These are phyloP conservation scores for Clarias gariepinus DNA, from an alignment of 2,113 vertebrate species.

Conservation along the genomic window DNA sequence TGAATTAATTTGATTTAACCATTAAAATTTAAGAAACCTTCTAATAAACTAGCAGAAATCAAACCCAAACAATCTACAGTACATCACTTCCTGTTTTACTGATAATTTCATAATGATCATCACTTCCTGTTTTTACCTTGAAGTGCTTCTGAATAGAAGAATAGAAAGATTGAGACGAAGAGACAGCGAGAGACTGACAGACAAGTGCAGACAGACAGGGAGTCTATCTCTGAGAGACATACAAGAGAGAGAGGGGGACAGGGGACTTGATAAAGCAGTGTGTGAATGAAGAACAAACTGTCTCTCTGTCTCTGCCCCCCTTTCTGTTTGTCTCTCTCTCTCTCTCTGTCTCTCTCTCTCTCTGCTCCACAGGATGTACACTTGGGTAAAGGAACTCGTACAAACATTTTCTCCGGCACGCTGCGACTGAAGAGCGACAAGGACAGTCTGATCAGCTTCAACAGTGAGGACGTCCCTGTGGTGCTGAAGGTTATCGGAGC, in stretches of 20 bases:
- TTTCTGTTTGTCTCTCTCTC: neutral
- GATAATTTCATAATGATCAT: neutral
- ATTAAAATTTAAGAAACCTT: neutral
- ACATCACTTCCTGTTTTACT: neutral
- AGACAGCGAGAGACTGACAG: neutral
- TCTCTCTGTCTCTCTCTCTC: neutral
- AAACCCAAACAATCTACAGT: neutral
- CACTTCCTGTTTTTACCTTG: neutral
- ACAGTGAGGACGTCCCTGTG: conserved; percentile 76
- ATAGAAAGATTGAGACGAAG: neutral
- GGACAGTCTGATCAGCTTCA: conserved; percentile 50
- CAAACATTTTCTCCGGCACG: conserved; percentile 82
- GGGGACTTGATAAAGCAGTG: neutral
- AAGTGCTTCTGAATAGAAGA: neutral
- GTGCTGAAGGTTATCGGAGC: conserved; percentile 84
- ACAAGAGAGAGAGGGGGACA: too few species aligned
- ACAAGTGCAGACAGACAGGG: neutral
- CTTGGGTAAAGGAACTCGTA: conserved; percentile 81
- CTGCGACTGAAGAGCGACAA: conserved; percentile 76
- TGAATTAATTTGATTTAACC: neutral
- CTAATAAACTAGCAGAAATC: neutral
- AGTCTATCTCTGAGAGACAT: too few species aligned
- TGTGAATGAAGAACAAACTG: neutral
- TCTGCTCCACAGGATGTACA: conserved; percentile 72
- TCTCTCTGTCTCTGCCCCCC: neutral